A percentile compares a stretch with the other conserved stretches of the same genome.
These are phyloP conservation scores for Cyclina sinensis DNA, from an alignment of 1,140 invertebrate genomes.

Conservation along the genomic window DNA sequence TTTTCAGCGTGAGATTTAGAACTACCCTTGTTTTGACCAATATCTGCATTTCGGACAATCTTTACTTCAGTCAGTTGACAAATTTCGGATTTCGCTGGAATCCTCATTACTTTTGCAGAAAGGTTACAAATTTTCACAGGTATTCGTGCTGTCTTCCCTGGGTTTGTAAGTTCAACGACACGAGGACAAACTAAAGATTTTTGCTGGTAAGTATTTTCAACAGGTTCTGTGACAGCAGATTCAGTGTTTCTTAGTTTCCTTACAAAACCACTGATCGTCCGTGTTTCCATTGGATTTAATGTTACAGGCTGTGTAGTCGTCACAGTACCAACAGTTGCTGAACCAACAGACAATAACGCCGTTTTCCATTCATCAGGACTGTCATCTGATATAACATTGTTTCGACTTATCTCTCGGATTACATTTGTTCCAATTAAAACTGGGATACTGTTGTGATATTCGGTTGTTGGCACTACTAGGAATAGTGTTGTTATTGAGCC, in stretches of 20 bases:
- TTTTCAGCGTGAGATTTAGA: too few relatives aligned
- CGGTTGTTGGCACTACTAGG: not conserved
- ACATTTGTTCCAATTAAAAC: constrained; percentile 31
- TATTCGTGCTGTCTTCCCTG: not conserved
- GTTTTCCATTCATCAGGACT: not conserved
- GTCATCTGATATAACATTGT: not conserved
- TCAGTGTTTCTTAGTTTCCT: not conserved
- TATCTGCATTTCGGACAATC: not conserved
- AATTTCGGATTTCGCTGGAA: not conserved
- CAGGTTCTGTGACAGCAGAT: constrained; percentile 17
- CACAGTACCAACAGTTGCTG: too few relatives aligned
- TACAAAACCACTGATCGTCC: too few relatives aligned
- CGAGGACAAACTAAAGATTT: not conserved
- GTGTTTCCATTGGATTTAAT: not conserved
- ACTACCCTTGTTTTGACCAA: too few relatives aligned
- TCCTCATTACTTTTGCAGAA: constrained; percentile 29
- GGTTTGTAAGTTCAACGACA: not conserved
- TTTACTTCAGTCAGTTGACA: constrained; percentile 31
- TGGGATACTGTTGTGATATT: not conserved
- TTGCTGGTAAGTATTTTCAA: not conserved
- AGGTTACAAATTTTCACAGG: not conserved
- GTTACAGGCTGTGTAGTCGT: not conserved
- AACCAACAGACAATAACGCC: too few relatives aligned
- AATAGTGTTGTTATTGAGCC: not conserved
- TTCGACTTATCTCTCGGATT: not conserved